Conservation (phyloP, 2,113 vertebrate genomes). For the Heterotilapia buettikoferi region DNA sequence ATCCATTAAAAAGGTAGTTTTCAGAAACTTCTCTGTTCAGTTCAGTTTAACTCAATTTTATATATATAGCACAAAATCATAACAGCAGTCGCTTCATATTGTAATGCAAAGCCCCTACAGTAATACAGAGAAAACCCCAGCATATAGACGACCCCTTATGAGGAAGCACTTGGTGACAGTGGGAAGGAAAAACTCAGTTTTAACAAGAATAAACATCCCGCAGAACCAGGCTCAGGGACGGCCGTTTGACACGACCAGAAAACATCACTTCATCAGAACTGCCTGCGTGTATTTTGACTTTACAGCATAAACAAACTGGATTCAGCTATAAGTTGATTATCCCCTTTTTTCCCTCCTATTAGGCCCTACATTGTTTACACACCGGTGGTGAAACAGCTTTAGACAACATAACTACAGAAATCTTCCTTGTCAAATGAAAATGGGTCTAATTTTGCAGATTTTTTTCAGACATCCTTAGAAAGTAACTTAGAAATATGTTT, state of each 20-base stretch:
- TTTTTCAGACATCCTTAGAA: not conserved
- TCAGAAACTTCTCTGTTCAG: not conserved
- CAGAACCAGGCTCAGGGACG: not conserved
- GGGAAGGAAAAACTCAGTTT: not conserved
- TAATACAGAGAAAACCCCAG: not conserved
- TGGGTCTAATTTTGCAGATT: not conserved
- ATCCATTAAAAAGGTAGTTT: not conserved
- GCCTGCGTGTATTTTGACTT: not conserved
- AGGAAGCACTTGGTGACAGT: not conserved
- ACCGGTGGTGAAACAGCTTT: not conserved
- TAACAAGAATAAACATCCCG: not conserved
- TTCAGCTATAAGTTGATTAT: not conserved
- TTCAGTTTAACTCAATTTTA: not conserved
- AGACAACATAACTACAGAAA: not conserved
- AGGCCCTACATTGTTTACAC: not conserved
- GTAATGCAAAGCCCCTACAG: not conserved
- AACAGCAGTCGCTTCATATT: not conserved
- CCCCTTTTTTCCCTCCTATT: accelerated
- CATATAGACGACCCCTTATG: not conserved
- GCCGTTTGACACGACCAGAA: not conserved
- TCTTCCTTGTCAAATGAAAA: not conserved
- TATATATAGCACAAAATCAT: not conserved
- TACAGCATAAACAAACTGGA: not conserved
- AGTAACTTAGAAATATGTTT: not conserved
- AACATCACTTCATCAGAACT: not conserved